A percentile compares a stretch with the other conserved stretches of the same genome.
These are phyloP conservation scores for Macquaria australasica DNA, from an alignment of 2,113 vertebrate species.

Conservation along the genomic window DNA sequence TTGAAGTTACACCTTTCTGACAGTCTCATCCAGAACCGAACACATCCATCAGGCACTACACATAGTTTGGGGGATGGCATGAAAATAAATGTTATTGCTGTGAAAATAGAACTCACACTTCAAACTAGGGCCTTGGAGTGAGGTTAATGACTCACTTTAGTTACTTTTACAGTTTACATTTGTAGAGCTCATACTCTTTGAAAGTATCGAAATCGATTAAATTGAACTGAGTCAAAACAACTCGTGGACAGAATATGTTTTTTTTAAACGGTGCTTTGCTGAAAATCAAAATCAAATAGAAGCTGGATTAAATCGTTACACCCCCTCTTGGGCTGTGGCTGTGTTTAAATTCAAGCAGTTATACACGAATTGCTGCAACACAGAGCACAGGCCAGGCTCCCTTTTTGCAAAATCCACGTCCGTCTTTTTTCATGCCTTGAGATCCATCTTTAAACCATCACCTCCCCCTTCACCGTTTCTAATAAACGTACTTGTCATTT, in stretches of 20 bases:
- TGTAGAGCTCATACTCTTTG: background rate
- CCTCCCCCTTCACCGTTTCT: background rate
- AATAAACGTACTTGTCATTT: background rate
- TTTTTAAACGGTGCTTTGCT: background rate
- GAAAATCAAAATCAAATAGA: constrained; percentile 13
- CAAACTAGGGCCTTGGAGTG: background rate
- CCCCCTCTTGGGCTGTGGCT: background rate
- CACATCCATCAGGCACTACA: background rate
- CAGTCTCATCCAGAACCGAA: background rate
- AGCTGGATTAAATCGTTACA: background rate
- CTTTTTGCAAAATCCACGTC: background rate
- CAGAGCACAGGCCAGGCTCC: background rate
- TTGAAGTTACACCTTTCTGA: background rate
- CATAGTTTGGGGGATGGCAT: background rate
- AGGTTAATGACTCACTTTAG: background rate
- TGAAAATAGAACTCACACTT: background rate
- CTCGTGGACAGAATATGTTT: background rate
- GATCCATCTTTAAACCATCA: background rate
- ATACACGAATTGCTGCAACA: constrained; percentile 5
- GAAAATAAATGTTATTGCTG: background rate
- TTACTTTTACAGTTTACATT: background rate
- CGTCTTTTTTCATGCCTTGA: background rate
- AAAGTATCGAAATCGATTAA: background rate
- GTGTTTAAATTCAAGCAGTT: constrained; percentile 15
- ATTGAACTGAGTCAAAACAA: constrained; percentile 15